Conservation (phyloP, 1,140 invertebrate species). For the Zaprionus lachaisei region DNA sequence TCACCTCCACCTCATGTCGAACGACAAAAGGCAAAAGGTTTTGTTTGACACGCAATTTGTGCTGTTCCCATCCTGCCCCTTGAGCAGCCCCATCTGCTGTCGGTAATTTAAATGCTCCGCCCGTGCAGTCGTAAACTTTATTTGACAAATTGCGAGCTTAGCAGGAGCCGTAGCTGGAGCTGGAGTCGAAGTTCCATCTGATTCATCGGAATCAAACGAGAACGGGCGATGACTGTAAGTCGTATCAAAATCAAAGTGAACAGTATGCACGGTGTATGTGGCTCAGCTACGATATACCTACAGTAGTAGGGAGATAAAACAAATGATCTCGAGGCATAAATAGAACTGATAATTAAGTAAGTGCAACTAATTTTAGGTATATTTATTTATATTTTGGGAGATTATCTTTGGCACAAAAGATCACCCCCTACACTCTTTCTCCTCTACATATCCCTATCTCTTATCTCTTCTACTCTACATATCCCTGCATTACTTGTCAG, state of each 20-base stretch:
- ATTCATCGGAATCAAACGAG: constrained; percentile 23
- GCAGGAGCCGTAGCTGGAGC: constrained; percentile 19
- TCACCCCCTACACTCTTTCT: too few species aligned
- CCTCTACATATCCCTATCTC: too few species aligned
- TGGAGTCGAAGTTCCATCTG: constrained; percentile 13
- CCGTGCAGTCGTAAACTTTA: constrained; percentile 65
- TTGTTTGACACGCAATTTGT: constrained; percentile 66
- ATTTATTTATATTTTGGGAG: too few species aligned
- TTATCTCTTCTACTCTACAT: too few species aligned
- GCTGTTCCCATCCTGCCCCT: constrained; percentile 16
- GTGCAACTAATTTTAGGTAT: too few species aligned
- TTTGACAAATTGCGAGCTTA: constrained; percentile 73
- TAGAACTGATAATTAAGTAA: too few species aligned
- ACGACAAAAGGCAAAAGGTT: constrained; percentile 36
- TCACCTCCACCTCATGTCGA: neutral
- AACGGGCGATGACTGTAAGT: constrained; percentile 18
- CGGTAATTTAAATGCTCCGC: constrained; percentile 61
- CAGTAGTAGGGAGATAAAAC: neutral
- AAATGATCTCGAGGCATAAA: neutral
- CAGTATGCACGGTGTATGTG: neutral
- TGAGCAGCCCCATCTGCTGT: neutral
- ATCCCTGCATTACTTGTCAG: too few species aligned
- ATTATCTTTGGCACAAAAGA: too few species aligned
- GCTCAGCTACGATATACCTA: constrained; percentile 7
- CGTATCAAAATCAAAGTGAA: constrained; percentile 8